Evolutionary conservation across 1,140 invertebrate species (phyloP), one percentile per base, ranked within the genome.

Genomic region (Apolygus lucorum): DNA sequence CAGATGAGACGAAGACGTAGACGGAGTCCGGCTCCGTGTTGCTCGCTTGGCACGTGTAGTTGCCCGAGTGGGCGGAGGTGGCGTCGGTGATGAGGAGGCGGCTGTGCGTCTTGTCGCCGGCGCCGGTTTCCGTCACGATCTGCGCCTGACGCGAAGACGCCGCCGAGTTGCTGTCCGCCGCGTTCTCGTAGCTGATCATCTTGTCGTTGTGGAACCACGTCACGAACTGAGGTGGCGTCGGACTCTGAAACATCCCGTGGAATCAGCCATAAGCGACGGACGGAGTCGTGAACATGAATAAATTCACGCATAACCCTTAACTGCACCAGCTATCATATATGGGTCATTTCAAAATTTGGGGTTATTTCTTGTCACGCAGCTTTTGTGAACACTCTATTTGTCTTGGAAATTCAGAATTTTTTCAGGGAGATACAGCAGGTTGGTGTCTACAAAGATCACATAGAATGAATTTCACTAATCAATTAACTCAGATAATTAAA

Each of bases 191-290:
- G 82, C 93, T 94, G 81, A 94, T 93, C 89, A 94, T 92, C 68
- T 88, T 86, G 76, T 92, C 89, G 81, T 94, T 93, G 81, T 93
- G 91, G 81, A 91, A 92, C 91, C 90, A 93, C 82, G 92, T 92
- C 63, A 93, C 90, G 81, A 91, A 93, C 78, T 92, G 90, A 25
- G 91, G 91, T 63, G 90, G 90, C 74, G 89, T 91, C 49, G 90
- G 90, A 78, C 90, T 93, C 91, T 93, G 84, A 14, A 84, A 85
- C 4, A 59, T n/a, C n/a, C n/a, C n/a, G n/a, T n/a, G n/a, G n/a
- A n/a, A n/a, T n/a, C n/a, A n/a, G n/a, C n/a, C n/a, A n/a, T n/a
- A n/a, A n/a, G n/a, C n/a, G n/a, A n/a, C n/a, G n/a, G n/a, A n/a
- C n/a, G n/a, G n/a, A n/a, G n/a, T n/a, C n/a, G n/a, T n/a, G n/a